Conservation (phyloP, 2,797 vertebrate genomes). For the Bryconaethiops microstoma region DNA sequence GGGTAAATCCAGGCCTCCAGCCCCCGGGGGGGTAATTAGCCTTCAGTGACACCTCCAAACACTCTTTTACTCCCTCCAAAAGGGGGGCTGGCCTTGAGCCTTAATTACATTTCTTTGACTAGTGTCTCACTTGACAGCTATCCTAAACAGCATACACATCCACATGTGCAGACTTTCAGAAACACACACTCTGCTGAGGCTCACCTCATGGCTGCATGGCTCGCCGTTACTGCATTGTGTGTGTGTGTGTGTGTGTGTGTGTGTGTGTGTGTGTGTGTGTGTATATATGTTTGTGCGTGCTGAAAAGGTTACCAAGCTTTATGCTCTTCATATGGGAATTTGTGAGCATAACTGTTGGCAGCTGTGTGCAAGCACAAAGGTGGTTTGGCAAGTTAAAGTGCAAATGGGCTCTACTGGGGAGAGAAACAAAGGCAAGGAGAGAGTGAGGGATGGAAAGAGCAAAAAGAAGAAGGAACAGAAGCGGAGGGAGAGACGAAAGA, state of each 20-base stretch:
- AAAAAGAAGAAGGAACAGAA: background rate
- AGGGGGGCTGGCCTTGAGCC: slow-evolving; percentile 54
- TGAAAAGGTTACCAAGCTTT: slow-evolving; percentile 12
- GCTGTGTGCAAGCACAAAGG: slow-evolving; percentile 19
- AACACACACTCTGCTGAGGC: slow-evolving; percentile 24
- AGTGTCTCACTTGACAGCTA: slow-evolving; percentile 57
- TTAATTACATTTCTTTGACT: slow-evolving; percentile 61
- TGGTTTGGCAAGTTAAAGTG: background rate
- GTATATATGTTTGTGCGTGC: background rate
- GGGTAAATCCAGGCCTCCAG: slow-evolving; percentile 57
- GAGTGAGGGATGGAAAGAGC: slow-evolving; percentile 2
- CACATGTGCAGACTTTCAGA: slow-evolving; percentile 38
- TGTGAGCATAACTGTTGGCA: slow-evolving; percentile 31
- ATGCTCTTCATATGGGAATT: slow-evolving; percentile 27
- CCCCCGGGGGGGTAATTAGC: slow-evolving; percentile 62
- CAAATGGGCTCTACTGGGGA: background rate
- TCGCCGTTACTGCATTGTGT: background rate
- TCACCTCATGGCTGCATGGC: slow-evolving; percentile 19
- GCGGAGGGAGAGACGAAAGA: background rate
- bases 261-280: slow-evolving; percentile 1
- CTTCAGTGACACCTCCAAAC: slow-evolving; percentile 63
- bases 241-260: background rate
- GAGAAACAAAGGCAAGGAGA: background rate
- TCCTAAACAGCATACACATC: slow-evolving; percentile 55
- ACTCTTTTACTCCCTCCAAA: slow-evolving; percentile 48